Percentiles rank a stretch among this genome's conserved stretches.
Evolutionary conservation across 2,888 invertebrate genomes (phyloP).

Genomic region (Cephus spinipes): DNA sequence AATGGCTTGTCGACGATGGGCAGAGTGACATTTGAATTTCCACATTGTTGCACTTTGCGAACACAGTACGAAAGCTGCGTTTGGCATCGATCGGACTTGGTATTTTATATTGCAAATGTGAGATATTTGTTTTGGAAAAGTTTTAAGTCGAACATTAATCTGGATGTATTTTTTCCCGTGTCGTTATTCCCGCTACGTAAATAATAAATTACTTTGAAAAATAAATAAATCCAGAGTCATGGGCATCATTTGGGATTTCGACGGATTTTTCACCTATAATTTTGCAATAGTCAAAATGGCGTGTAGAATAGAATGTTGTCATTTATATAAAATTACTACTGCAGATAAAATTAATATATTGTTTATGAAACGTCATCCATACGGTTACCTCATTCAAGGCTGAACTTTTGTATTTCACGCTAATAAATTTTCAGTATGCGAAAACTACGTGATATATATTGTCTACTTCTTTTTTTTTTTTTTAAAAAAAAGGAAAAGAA

Average conservation of each 20-base stretch:
- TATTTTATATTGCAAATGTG: neutral
- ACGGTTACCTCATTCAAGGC: no score
- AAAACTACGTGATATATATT: no score
- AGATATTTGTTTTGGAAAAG: neutral
- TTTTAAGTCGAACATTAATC: neutral
- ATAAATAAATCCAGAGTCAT: neutral
- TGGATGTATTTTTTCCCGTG: neutral
- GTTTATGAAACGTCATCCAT: no score
- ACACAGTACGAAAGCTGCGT: neutral
- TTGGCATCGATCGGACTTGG: neutral
- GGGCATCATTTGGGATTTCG: neutral
- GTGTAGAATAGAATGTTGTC: neutral
- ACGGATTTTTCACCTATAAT: neutral
- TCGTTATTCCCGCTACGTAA: neutral
- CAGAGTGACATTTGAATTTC: constrained; percentile 3
- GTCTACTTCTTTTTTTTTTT: no score
- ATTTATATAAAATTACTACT: neutral
- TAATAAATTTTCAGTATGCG: no score
- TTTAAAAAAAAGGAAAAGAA: no score
- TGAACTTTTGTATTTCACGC: no score
- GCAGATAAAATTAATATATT: neutral
- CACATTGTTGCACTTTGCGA: constrained; percentile 1
- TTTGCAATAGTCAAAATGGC: neutral
- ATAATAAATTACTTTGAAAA: neutral
- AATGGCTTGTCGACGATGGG: neutral